Percentiles rank a stretch among this genome's conserved stretches.
Evolutionary conservation across 30 jellyfish, hydroid and myxozoan genomes (phyloP).

Genomic region (Hydra vulgaris): DNA sequence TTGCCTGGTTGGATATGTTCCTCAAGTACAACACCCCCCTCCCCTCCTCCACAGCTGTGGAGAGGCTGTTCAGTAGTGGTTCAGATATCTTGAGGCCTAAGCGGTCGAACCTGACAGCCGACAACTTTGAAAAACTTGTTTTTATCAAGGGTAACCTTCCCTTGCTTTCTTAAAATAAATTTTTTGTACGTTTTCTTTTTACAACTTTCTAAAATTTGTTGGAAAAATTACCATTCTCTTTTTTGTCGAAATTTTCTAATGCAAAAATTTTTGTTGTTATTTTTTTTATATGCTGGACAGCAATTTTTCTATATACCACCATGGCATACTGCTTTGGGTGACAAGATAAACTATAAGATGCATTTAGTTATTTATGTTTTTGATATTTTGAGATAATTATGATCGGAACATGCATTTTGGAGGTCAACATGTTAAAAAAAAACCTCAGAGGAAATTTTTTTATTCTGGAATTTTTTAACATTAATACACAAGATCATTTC

Average conservation of each 20-base stretch:
- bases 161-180: background rate
- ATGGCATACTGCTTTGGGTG: background rate
- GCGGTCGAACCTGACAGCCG: background rate
- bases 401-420: background rate
- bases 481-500: background rate
- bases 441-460: background rate
- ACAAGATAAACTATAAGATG: background rate
- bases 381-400: background rate
- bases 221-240: background rate
- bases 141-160: background rate
- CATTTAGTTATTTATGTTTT: background rate
- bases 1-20: background rate
- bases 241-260: background rate
- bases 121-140: background rate
- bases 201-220: background rate
- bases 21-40: background rate
- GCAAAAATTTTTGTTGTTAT: background rate
- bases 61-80: background rate
- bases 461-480: background rate
- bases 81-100: background rate
- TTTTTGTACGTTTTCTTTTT: background rate
- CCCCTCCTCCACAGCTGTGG: background rate
- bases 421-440: background rate
- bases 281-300: background rate
- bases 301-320: background rate